Evolutionary conservation across 1,140 invertebrate genomes (phyloP).

Genomic region (Bombus breviceps): DNA sequence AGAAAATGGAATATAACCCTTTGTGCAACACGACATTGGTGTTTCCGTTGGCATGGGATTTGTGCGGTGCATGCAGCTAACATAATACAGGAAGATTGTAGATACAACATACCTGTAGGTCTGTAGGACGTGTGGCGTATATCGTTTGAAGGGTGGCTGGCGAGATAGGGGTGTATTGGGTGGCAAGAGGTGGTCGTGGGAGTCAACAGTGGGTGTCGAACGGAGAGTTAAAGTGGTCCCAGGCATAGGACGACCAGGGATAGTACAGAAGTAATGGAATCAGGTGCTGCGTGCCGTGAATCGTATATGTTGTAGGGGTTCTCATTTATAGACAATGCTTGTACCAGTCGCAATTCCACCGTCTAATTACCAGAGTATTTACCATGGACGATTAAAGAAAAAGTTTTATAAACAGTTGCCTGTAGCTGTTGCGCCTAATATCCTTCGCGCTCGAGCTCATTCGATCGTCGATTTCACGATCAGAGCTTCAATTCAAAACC

Average conservation of each 20-base stretch:
- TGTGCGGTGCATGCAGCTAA: conserved; percentile 38
- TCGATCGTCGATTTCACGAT: not conserved
- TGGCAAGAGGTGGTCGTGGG: not conserved
- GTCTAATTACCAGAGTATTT: conserved; percentile 19
- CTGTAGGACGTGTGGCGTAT: conserved; percentile 43
- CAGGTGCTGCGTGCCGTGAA: conserved; percentile 68
- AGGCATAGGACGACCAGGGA: conserved; percentile 47
- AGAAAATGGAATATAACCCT: conserved; percentile 65
- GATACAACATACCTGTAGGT: conserved; percentile 50
- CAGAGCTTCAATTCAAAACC: conserved; percentile 1
- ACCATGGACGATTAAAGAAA: not conserved
- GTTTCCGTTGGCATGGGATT: conserved; percentile 58
- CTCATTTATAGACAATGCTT: conserved; percentile 41
- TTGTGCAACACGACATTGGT: conserved; percentile 60
- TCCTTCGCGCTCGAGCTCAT: too few species aligned
- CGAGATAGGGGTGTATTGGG: not conserved
- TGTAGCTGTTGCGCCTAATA: not conserved
- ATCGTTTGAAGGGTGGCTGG: not conserved
- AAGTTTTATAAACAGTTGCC: not conserved
- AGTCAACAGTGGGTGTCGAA: not conserved
- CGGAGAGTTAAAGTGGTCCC: conserved; percentile 20
- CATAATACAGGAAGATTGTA: conserved; percentile 52
- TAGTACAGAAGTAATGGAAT: conserved; percentile 70
- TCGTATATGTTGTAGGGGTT: conserved; percentile 53
- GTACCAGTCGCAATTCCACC: not conserved